phyloP scores from a whole-genome alignment of 2,888 invertebrate genomes.

The Clostera curtula region DNA sequence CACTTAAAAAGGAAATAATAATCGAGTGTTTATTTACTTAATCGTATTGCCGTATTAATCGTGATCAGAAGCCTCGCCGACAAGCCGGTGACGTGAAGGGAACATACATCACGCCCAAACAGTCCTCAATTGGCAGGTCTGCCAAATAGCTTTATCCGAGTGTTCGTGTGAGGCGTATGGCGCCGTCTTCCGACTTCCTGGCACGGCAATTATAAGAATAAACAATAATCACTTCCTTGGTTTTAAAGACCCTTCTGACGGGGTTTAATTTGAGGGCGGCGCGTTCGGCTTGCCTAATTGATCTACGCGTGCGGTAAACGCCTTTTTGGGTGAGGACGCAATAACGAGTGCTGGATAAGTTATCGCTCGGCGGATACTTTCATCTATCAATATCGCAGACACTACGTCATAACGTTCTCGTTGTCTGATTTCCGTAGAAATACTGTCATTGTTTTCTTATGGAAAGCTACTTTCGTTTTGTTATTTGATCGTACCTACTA shows the following conservation, averaged over 20 bases:
- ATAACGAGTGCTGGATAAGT: neutral
- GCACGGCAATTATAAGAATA: constrained; percentile 63
- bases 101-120: constrained; percentile 28
- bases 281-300: constrained; percentile 53
- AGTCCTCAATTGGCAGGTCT: constrained; percentile 31
- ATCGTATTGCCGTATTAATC: constrained; percentile 5
- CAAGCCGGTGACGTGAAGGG: constrained; percentile 25
- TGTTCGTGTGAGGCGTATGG: constrained; percentile 36
- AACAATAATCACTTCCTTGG: constrained; percentile 69
- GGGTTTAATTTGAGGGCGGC: constrained; percentile 56
- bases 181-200: constrained; percentile 52
- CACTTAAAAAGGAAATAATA: no score
- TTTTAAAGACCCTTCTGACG: constrained; percentile 43
- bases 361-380: no score
- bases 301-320: constrained; percentile 52
- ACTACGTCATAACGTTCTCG: no score
- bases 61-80: constrained; percentile 8
- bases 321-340: constrained; percentile 45
- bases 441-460: no score
- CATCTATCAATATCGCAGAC: no score
- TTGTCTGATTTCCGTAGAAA: no score
- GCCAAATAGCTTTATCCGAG: constrained; percentile 57
- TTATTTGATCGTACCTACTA: no score
- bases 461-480: no score
- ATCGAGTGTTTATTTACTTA: no score